Evolutionary conservation across 2,888 invertebrate species (phyloP).

Genomic region (Lithophane ornitopus): DNA sequence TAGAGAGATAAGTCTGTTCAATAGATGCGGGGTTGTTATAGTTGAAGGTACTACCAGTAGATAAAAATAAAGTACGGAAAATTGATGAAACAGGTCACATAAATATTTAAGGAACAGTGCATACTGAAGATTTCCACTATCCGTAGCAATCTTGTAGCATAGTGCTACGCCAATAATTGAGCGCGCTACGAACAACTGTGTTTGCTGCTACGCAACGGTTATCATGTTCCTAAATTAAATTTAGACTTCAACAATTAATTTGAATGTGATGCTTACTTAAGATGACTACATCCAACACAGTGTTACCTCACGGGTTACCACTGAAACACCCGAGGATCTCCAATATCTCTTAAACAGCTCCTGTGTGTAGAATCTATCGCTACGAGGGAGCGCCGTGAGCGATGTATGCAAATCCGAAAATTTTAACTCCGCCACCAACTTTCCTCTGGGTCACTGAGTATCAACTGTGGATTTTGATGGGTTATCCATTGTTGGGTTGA

Average conservation of each 20-base stretch:
- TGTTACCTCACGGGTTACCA: no score
- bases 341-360: conserved; percentile 80
- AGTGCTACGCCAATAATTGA: conserved; percentile 8
- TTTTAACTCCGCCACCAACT: conserved; percentile 49
- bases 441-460: conserved; percentile 47
- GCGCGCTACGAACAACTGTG: not conserved
- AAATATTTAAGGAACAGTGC: not conserved
- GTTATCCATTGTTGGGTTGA: conserved; percentile 8
- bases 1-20: conserved; percentile 48
- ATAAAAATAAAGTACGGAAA: not conserved
- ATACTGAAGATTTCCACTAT: not conserved
- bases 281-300: no score
- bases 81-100: no score
- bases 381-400: conserved; percentile 64
- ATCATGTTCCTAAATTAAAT: not conserved
- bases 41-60: not conserved
- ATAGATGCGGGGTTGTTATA: conserved; percentile 17
- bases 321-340: conserved; percentile 20
- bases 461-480: conserved; percentile 29
- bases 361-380: conserved; percentile 77
- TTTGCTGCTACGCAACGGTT: conserved; percentile 28
- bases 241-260: not conserved
- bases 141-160: conserved; percentile 24
- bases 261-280: not conserved
- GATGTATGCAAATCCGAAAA: conserved; percentile 65